These are phyloP conservation scores for Oncorhynchus keta DNA, from an alignment of 2,113 vertebrate genomes.

Conservation along the genomic window DNA sequence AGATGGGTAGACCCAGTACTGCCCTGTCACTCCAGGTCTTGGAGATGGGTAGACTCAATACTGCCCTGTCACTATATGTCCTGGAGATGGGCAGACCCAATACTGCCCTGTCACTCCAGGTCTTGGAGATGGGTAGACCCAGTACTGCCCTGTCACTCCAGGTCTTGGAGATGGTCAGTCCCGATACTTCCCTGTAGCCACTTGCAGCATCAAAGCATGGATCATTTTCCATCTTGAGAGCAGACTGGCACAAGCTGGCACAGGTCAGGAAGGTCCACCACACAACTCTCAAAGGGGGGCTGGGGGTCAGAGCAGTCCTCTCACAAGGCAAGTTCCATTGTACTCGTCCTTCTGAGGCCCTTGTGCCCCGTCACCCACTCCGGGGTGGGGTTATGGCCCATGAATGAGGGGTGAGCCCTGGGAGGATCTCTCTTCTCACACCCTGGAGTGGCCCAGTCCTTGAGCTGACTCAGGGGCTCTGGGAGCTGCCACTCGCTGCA, in stretches of 20 bases:
- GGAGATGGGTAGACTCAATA: too few relatives aligned
- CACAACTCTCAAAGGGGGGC: slow-evolving; percentile 9
- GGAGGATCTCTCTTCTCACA: slow-evolving; percentile 52
- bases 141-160: too few relatives aligned
- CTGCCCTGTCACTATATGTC: too few relatives aligned
- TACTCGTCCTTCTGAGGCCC: slow-evolving; percentile 29
- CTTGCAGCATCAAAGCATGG: slow-evolving; percentile 14
- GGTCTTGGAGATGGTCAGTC: too few relatives aligned
- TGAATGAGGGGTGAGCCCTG: slow-evolving; percentile 57
- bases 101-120: slow-evolving; percentile 39
- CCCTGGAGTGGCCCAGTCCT: slow-evolving; percentile 54
- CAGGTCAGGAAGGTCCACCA: slow-evolving; percentile 1
- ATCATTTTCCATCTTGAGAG: neutral
- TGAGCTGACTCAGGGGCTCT: slow-evolving; percentile 58
- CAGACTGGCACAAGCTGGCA: neutral
- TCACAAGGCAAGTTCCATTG: slow-evolving; percentile 35
- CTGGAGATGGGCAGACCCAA: too few relatives aligned
- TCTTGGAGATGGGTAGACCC: too few relatives aligned
- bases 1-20: too few relatives aligned
- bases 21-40: too few relatives aligned
- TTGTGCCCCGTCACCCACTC: slow-evolving; percentile 50
- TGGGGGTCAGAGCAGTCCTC: slow-evolving; percentile 6
- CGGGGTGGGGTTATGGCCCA: slow-evolving; percentile 54
- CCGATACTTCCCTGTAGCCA: slow-evolving; percentile 32
- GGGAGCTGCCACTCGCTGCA: slow-evolving; percentile 60